Base-by-base conservation (phyloP, 2,797 vertebrate species). In the Macroramphosus scolopax region DNA sequence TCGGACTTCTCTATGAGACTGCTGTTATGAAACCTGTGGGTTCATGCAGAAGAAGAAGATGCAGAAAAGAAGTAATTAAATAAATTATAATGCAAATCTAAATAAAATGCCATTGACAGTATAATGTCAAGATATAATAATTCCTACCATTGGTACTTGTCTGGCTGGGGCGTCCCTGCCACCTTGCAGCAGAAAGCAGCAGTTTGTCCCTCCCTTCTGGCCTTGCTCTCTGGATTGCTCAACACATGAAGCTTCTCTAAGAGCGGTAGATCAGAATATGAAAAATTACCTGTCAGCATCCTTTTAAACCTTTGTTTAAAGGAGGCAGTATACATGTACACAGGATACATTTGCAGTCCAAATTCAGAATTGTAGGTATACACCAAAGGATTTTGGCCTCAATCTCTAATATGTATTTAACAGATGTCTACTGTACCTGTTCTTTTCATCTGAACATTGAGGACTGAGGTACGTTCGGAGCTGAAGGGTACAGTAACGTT, bases 161-260 rank as follows among this genome's bases (percentile, higher is more conserved):
- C 85, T 0, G 94, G 92, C 18, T 81, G 78, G 1, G 95, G 94
- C 17, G 68, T 89, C 46, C 97, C 96, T 0, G 59, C 58, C 34
- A 95, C 92, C 7, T 94, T 91, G 4, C 97, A 98, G 83, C 97
- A 99, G 73, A 98, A 86, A 0, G 92, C 87, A 57, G 89, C 91
- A 0, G 90, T 93, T 78, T 98, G 93, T 13, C 95, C 94, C 37
- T 84, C 87, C 51, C 87, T 85, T 49, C 95, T 91, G 12, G 87
- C 91, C 63, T 97, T 98, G 56, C 76, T 90, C 55, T 91, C 88
- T 0, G 94, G 96, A 58, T 90, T 93, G 65, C 85, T 93, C 42
- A 92, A 32, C 30, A 98, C 74, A 7, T 91, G 91, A 6, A 95
- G 93, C 26, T 91, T 96, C 62, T 93, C 97, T 99, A 72, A 51